Conservation (phyloP, 2,113 vertebrate genomes). For the Formicarius rufipectus region DNA sequence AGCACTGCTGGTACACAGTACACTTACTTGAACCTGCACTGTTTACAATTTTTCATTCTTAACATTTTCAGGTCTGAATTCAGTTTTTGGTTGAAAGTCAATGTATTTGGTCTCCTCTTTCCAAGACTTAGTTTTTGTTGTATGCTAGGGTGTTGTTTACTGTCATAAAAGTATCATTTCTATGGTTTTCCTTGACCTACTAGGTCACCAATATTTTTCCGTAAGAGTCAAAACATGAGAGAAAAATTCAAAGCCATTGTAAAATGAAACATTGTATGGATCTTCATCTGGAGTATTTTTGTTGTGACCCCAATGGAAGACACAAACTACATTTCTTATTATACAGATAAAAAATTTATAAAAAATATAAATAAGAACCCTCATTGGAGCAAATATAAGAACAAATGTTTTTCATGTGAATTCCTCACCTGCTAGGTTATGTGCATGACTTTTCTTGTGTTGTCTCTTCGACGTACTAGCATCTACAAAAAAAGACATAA, state of each 20-base stretch:
- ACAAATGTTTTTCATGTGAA: background rate
- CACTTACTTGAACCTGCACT: background rate
- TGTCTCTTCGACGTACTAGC: background rate
- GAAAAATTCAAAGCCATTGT: background rate
- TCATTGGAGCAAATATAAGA: background rate
- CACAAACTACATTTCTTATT: background rate
- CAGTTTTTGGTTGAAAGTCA: background rate
- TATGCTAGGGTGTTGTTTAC: background rate
- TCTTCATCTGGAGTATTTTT: background rate
- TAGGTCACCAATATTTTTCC: background rate
- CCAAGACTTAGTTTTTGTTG: background rate
- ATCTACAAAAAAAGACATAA: background rate
- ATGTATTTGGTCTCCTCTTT: background rate
- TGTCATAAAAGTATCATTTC: background rate
- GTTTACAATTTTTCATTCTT: background rate
- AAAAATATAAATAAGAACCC: background rate
- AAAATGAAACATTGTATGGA: background rate
- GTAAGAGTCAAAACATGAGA: background rate
- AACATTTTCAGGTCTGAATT: background rate
- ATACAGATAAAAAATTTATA: background rate
- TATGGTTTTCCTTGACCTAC: background rate
- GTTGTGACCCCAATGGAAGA: background rate
- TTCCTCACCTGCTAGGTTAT: background rate
- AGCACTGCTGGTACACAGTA: background rate
- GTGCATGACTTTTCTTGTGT: background rate